Evolutionary conservation across 2,797 vertebrate genomes (phyloP), one percentile per base, ranked within the genome.

Genomic region (Distichodus sexfasciatus): DNA sequence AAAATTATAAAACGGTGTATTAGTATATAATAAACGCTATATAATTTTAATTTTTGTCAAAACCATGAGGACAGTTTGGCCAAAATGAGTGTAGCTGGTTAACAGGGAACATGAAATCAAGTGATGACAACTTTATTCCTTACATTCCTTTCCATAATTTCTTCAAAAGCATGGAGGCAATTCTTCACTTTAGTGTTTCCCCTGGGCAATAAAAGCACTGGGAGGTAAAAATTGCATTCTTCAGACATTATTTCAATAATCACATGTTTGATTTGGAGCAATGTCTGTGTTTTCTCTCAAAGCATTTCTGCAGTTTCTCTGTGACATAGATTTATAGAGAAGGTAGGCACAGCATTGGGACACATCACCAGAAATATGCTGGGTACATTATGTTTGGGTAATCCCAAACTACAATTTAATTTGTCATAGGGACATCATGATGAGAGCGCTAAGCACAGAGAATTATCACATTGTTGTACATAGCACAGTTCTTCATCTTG

Each of bases 211-310:
- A 58, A 33, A 63, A 26, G 15, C 51, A 41, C 36, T 2, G 33
- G 54, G 65, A 59, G 48, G 55, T 33, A 55, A 31, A 69, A 54
- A 63, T 28, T 14, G 44, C 61, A 75, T 71, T 71, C 67, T 44
- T 66, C 41, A 35, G 43, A 59, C 60, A 54, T 65, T 38, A 71
- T 61, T 73, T 62, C 55, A 66, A 51, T 43, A 57, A 47, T 29
- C 23, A 41, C 26, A 66, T 73, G 67, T 73, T 76, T 73, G 54
- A 55, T 69, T 64, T 73, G 75, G 70, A 70, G 48, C 17, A 69
- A 10, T n/a, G 2, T 28, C 4, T 10, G 6, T 66, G 70, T 72
- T 69, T 69, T 69, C 43, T 63, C 60, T 74, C 58, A 68, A 66
- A 74, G 71, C 65, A 48, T 54, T 57, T 63, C 50, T 68, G 51